A percentile compares a stretch with the other conserved stretches of the same genome.
phyloP scores from a whole-genome alignment of 2,797 vertebrate species.

The Psittacula echo region DNA sequence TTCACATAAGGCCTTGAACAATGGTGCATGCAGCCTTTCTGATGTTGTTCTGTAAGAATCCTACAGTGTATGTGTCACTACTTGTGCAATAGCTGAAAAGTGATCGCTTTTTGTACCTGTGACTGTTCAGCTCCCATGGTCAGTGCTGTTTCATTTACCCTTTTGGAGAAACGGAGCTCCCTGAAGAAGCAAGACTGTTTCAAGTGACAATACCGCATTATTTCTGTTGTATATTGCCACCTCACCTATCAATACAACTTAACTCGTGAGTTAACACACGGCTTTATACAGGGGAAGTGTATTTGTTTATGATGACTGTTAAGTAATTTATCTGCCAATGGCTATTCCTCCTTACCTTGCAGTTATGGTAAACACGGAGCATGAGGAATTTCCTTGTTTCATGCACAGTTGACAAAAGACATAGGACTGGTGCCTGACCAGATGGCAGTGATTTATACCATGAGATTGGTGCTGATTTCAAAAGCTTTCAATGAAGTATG shows the following conservation, averaged over 20 bases:
- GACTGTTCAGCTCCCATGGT: neutral
- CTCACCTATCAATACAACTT: neutral
- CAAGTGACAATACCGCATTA: neutral
- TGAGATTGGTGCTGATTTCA: slow-evolving; percentile 57
- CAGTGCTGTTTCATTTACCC: slow-evolving; percentile 7
- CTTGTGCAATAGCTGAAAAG: slow-evolving; percentile 63
- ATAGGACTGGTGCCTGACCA: slow-evolving; percentile 35
- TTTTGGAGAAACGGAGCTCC: neutral
- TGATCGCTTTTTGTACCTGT: neutral
- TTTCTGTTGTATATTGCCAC: neutral
- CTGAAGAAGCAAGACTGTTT: neutral
- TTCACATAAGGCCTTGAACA: slow-evolving; percentile 47
- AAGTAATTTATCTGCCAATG: slow-evolving; percentile 47
- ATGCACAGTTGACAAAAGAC: slow-evolving; percentile 6
- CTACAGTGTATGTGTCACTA: slow-evolving; percentile 21
- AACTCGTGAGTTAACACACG: neutral
- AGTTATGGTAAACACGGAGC: neutral
- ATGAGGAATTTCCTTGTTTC: neutral
- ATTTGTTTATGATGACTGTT: slow-evolving; percentile 28
- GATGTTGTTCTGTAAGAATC: slow-evolving; percentile 7
- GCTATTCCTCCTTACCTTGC: slow-evolving; percentile 4
- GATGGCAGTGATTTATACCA: slow-evolving; percentile 16
- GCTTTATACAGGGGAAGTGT: slow-evolving; percentile 30
- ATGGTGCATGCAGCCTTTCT: slow-evolving; percentile 38
- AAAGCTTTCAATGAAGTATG: slow-evolving; percentile 46